Percentiles rank a stretch among this genome's conserved stretches.
phyloP scores from a whole-genome alignment of 1,140 invertebrate genomes.

The Lepidotrigona ventralis region DNA sequence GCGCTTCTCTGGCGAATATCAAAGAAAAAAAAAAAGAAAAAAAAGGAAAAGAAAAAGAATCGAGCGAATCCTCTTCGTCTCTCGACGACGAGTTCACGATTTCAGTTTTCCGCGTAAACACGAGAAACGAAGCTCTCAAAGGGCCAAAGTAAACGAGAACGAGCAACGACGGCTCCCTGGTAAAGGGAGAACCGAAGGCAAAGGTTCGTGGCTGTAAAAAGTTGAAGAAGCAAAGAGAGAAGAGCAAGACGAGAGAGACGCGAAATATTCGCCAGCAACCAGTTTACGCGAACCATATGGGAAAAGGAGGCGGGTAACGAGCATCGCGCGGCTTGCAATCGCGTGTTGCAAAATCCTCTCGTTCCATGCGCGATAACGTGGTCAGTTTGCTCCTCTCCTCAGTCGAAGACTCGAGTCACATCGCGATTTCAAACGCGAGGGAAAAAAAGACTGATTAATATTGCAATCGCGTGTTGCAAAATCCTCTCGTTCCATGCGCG shows the following conservation, averaged over 20 bases:
- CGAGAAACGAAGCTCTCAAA: background rate
- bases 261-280: slow-evolving; percentile 58
- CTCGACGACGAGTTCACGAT: too few species aligned
- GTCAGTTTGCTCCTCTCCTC: background rate
- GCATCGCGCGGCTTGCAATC: background rate
- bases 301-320: slow-evolving; percentile 46
- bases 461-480: background rate
- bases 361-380: background rate
- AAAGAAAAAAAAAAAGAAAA: too few species aligned
- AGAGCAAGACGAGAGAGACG: slow-evolving; percentile 5
- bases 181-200: background rate
- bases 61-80: too few species aligned
- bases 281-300: slow-evolving; percentile 59
- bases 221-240: background rate
- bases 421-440: too few species aligned
- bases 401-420: too few species aligned
- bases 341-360: background rate
- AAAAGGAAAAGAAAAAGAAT: too few species aligned
- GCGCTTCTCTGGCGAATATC: too few species aligned
- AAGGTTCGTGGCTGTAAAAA: background rate
- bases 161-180: too few species aligned
- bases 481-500: background rate
- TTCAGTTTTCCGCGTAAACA: too few species aligned
- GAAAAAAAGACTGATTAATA: too few species aligned
- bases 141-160: background rate